Evolutionary conservation across 2,888 invertebrate genomes (phyloP), one percentile per base, ranked within the genome.

Genomic region (Ceratothoa steindachneri): DNA sequence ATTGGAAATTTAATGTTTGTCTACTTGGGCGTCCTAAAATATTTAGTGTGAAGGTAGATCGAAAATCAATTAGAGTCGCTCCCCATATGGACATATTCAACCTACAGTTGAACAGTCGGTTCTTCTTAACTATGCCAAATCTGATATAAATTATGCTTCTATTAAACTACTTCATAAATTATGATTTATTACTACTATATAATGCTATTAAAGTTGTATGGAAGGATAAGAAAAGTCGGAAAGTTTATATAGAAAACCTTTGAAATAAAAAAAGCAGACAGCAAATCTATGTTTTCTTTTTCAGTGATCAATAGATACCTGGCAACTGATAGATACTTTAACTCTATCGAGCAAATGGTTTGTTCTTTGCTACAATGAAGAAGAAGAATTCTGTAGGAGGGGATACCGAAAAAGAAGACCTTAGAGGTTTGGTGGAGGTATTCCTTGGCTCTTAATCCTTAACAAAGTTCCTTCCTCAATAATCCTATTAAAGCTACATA

Each of bases 101-200:
- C 27, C 27, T 60, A 24, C 12, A 24, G 67, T 71, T 71, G 69
- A 71, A 71, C 71, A 73, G 27, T 69, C 77, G 68, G 71, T 71
- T 77, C 73, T 73, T 77, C 73, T 73, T 77, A 73, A 73, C 73
- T 74, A 77, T 77, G 77, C 73, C 77, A 77, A 77, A 77, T 77
- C 77, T 71, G 73, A 77, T 77, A 77, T 77, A 77, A 77, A 77
- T 77, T 77, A 77, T 77, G 77, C 77, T 74, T 70, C 77, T 77
- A 77, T 77, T 69, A 73, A 77, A 77, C 77, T 77, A 77, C 77
- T 72, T 73, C 73, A 73, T 72, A 60, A 41, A 60, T 60, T 60
- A 77, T 77, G 77, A 71, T 74, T 77, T 71, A 77, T 73, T 77
- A 77, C 77, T 71, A 69, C 60, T 73, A 71, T 73, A 77, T 72